A percentile compares a stretch with the other conserved stretches of the same genome.
phyloP scores from a whole-genome alignment of 2,888 invertebrate genomes.

The Heliconius erato region DNA sequence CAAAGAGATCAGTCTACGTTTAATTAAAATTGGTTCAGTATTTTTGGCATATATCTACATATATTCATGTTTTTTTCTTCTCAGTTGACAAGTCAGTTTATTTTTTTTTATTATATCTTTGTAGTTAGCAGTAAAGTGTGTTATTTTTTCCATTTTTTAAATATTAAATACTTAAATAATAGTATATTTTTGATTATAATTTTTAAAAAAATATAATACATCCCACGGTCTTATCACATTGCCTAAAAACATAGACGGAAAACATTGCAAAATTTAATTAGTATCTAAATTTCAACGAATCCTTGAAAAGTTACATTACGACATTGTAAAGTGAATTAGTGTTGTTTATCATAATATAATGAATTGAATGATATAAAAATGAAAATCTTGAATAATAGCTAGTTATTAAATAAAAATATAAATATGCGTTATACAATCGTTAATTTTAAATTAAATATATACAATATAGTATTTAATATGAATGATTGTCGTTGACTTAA shows the following conservation, averaged over 20 bases:
- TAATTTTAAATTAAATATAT: not conserved
- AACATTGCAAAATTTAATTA: conserved; percentile 11
- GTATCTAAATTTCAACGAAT: not conserved
- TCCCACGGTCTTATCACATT: conserved; percentile 3
- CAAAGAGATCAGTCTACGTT: too few relatives aligned
- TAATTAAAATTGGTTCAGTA: too few relatives aligned
- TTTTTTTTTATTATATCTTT: too few relatives aligned
- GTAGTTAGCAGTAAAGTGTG: too few relatives aligned
- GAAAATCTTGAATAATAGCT: not conserved
- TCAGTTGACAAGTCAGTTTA: too few relatives aligned
- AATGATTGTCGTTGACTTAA: not conserved
- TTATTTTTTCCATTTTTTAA: too few relatives aligned
- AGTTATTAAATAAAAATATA: not conserved
- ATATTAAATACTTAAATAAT: too few relatives aligned
- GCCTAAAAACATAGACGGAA: not conserved
- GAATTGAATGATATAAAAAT: not conserved
- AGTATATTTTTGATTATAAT: not conserved
- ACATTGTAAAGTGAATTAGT: conserved; percentile 9
- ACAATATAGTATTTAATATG: not conserved
- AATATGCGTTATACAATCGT: not conserved
- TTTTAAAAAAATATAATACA: not conserved
- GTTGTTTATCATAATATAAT: not conserved
- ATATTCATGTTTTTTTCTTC: too few relatives aligned
- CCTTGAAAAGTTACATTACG: conserved; percentile 7
- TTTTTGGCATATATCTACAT: too few relatives aligned